Conservation (phyloP, 2,797 vertebrate species). For the Phrynocephalus guinanensis region DNA sequence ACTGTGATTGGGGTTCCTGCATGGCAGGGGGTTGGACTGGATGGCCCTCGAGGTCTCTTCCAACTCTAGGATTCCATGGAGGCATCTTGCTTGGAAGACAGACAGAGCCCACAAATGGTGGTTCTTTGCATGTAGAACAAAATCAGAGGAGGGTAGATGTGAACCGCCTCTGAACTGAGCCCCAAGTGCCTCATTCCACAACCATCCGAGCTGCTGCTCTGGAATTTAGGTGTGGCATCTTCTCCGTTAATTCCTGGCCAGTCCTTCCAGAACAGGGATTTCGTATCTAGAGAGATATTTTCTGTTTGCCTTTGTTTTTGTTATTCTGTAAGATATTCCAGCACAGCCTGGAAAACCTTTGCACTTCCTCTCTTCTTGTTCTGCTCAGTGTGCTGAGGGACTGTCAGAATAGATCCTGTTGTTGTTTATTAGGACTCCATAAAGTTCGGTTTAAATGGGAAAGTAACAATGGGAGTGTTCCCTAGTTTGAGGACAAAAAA, state of each 20-base stretch:
- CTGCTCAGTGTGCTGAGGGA: neutral
- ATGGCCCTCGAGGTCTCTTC: no score
- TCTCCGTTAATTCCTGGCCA: neutral
- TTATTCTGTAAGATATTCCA: neutral
- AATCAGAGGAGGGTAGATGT: neutral
- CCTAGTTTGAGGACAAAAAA: neutral
- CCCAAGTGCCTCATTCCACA: neutral
- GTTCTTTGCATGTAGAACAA: neutral
- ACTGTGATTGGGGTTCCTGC: no score
- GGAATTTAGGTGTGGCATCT: neutral
- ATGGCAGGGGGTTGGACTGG: no score
- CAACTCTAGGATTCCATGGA: no score
- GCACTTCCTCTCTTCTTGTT: neutral
- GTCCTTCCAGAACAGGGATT: neutral
- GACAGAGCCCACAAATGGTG: fast-evolving
- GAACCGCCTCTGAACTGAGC: neutral
- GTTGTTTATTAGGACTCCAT: no score
- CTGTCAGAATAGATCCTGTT: neutral
- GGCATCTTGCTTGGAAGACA: no score
- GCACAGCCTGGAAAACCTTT: neutral
- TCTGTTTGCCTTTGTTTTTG: neutral
- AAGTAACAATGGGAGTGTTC: neutral
- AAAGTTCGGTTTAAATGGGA: neutral
- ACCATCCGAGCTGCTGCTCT: neutral
- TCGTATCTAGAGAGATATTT: neutral